A percentile compares a stretch with the other conserved stretches of the same genome.
These are phyloP conservation scores for Apodemus sylvaticus DNA, from an alignment of 2,113 vertebrate genomes.

Conservation along the genomic window DNA sequence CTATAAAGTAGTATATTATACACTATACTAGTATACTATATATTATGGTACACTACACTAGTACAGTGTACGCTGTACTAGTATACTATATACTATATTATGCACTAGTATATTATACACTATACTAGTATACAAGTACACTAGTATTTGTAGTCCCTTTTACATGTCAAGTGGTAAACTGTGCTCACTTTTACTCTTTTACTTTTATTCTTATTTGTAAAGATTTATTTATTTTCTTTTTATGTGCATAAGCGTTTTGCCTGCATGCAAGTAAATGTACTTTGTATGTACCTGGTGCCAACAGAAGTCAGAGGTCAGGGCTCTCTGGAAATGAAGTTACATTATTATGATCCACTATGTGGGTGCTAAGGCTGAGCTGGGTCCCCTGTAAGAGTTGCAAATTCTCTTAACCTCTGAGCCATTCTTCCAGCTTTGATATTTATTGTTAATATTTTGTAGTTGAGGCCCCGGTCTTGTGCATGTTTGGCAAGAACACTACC, in stretches of 20 bases:
- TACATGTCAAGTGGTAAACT: neutral
- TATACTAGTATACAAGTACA: too few species aligned
- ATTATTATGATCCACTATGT: neutral
- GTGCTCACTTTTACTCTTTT: neutral
- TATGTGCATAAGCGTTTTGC: neutral
- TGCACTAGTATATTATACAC: neutral
- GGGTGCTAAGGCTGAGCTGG: neutral
- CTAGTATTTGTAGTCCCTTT: neutral
- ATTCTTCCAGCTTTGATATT: neutral
- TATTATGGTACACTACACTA: too few species aligned
- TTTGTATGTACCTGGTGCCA: neutral
- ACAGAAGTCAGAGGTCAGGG: neutral
- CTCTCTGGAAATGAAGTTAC: neutral
- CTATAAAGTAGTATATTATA: neutral
- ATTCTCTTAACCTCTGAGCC: neutral
- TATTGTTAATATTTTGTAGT: neutral
- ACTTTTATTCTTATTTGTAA: neutral
- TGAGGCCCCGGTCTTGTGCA: neutral
- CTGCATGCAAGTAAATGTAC: too few species aligned
- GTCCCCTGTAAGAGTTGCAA: neutral
- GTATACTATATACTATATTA: too few species aligned
- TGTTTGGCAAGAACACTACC: neutral
- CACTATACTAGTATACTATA: too few species aligned
- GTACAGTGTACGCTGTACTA: neutral
- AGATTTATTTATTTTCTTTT: neutral